These are phyloP conservation scores for Drosophila quinaria DNA, from an alignment of 2,888 invertebrate species.

Conservation along the genomic window DNA sequence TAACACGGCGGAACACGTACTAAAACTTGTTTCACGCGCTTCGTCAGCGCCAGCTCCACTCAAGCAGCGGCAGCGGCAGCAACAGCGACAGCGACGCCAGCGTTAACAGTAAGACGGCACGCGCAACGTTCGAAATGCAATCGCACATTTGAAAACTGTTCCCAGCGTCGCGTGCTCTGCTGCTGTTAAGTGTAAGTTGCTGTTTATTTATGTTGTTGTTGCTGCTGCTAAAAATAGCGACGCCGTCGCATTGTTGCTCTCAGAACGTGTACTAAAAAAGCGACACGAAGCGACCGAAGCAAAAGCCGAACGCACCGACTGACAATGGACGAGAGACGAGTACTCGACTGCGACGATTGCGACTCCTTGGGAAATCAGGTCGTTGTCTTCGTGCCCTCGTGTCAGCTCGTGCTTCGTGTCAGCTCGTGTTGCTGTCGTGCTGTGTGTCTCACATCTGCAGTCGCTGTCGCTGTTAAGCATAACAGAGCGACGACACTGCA, in stretches of 20 bases:
- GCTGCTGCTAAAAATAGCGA: constrained; percentile 30
- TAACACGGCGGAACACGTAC: constrained; percentile 86
- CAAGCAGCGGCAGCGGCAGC: constrained; percentile 13
- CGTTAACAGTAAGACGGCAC: constrained; percentile 49
- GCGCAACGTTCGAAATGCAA: constrained; percentile 41
- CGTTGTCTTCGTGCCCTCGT: constrained; percentile 67
- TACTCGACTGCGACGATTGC: background rate
- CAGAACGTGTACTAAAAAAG: constrained; percentile 54
- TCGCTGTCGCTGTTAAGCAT: constrained; percentile 46
- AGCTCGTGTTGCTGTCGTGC: constrained; percentile 19
- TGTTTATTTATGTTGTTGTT: constrained; percentile 2
- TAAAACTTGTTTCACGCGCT: constrained; percentile 83
- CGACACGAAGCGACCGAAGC: constrained; percentile 31
- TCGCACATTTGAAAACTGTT: constrained; percentile 45
- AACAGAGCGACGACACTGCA: constrained; percentile 34
- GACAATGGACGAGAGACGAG: background rate
- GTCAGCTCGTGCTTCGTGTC: constrained; percentile 23
- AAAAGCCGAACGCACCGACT: constrained; percentile 9
- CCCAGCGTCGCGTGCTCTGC: constrained; percentile 51
- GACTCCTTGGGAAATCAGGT: constrained; percentile 68
- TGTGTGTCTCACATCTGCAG: background rate
- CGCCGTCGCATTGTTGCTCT: constrained; percentile 50
- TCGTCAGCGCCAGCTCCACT: constrained; percentile 25
- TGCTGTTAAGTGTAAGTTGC: constrained; percentile 2
- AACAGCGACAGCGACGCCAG: constrained; percentile 27